phyloP scores from a whole-genome alignment of 2,888 invertebrate genomes.

The Vanessa cardui region DNA sequence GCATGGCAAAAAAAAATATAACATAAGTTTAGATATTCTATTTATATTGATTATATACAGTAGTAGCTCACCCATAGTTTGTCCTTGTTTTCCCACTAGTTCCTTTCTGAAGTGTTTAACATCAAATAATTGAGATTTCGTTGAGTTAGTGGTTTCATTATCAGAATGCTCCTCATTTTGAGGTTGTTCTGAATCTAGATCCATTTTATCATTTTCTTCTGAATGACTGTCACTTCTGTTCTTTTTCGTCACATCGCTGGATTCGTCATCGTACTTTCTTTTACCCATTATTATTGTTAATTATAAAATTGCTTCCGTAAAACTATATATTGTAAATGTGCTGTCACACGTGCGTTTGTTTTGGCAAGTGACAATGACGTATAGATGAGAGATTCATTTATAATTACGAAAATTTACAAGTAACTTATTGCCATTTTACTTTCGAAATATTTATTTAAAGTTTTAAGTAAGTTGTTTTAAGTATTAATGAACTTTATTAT shows the following conservation, averaged over 20 bases:
- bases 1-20: too few relatives aligned
- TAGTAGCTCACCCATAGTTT: conserved; percentile 77
- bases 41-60: too few relatives aligned
- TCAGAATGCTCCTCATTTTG: conserved; percentile 48
- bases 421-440: too few relatives aligned
- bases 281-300: conserved; percentile 57
- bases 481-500: too few relatives aligned
- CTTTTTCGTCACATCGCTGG: conserved; percentile 52
- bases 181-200: conserved; percentile 53
- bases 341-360: conserved; percentile 51
- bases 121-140: conserved; percentile 72
- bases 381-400: too few relatives aligned
- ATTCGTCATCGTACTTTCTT: conserved; percentile 62
- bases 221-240: conserved; percentile 49
- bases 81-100: conserved; percentile 75
- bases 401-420: too few relatives aligned
- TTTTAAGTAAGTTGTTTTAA: too few relatives aligned
- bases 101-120: conserved; percentile 84
- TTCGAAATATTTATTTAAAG: too few relatives aligned
- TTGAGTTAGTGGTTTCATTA: conserved; percentile 43
- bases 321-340: not conserved
- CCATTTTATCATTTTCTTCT: conserved; percentile 42
- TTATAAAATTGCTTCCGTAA: conserved; percentile 9
- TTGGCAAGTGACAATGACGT: conserved; percentile 38
- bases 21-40: too few relatives aligned